Evolutionary conservation across 2,888 invertebrate genomes (phyloP), one percentile per base, ranked within the genome.

Genomic region (Criorhina ranunculi): DNA sequence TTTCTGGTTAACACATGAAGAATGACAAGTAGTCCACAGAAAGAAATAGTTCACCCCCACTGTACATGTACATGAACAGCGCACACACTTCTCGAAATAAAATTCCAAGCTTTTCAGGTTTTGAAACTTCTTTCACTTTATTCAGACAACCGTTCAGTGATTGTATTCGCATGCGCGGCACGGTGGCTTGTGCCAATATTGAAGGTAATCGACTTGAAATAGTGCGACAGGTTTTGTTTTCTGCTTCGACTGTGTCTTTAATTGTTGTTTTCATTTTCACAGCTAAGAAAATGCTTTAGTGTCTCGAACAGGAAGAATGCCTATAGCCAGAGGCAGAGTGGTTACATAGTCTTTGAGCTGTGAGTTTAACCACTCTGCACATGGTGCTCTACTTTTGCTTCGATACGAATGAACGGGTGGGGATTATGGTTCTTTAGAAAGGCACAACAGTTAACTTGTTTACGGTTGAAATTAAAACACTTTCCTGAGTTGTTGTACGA

Each of bases 21-120:
- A 73, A 55, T 75, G 69, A 73, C 83, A 83, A 78, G 67, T 69
- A 69, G 37, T 17, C 53, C 62, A 35, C 24, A 17, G 31, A 35
- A 12, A 44, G 33, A 79, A 72, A 79, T 70, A 73, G 60, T 79
- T 79, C 73, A 73, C 42, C 73, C 46, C 35, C 67, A 24, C 24
- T 24, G 24, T 3, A n/a, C n/a, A 24, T 24, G 24, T 24, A 24
- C 24, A 4, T 24, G n/a, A n/a, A n/a, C n/a, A n/a, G n/a, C n/a
- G n/a, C 24, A 24, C 4, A 24, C 24, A 24, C 24, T 24, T 24
- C 24, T 24, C 24, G 24, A 8, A 70, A 57, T 24, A 17, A 51
- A 73, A 83, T 83, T 79, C 83, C 83, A 73, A 69, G 62, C 83
- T 62, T n/a, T n/a, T 79, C 83, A 83, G 73, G 83, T 83, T 73